phyloP scores from a whole-genome alignment of 2,113 vertebrate genomes.

The Dromaius novaehollandiae region DNA sequence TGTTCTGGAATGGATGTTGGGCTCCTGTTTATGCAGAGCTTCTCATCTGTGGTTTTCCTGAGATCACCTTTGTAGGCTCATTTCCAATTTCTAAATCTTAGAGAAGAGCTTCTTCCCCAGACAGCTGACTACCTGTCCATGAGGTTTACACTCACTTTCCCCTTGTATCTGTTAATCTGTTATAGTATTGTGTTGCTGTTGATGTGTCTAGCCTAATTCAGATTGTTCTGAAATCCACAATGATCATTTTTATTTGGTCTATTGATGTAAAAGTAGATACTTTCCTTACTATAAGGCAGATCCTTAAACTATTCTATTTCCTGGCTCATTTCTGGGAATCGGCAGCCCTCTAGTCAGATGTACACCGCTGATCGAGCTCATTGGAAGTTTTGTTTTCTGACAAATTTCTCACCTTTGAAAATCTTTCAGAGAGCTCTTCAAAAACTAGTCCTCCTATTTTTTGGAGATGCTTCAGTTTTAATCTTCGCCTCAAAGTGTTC shows the following conservation, averaged over 20 bases:
- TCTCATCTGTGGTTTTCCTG: neutral
- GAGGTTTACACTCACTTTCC: neutral
- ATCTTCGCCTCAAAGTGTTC: neutral
- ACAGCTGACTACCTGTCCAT: neutral
- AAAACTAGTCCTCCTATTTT: neutral
- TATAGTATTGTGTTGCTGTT: neutral
- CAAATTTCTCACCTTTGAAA: neutral
- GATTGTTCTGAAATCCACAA: neutral
- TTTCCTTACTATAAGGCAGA: neutral
- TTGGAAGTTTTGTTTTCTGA: neutral
- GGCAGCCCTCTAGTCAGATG: neutral
- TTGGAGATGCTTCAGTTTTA: neutral
- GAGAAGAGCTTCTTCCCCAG: neutral
- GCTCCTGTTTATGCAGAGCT: neutral
- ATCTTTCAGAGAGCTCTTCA: neutral
- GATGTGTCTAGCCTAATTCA: neutral
- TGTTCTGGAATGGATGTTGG: neutral
- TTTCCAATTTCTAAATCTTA: neutral
- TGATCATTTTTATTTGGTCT: neutral
- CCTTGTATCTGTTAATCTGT: neutral
- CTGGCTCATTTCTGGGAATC: neutral
- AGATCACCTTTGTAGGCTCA: neutral
- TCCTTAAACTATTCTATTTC: neutral
- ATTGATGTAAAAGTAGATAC: rapidly evolving
- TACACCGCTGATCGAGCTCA: neutral